Percentiles rank a stretch among this genome's conserved stretches.
These are phyloP conservation scores for Takifugu rubripes DNA, from an alignment of 2,797 vertebrate species.

Conservation along the genomic window DNA sequence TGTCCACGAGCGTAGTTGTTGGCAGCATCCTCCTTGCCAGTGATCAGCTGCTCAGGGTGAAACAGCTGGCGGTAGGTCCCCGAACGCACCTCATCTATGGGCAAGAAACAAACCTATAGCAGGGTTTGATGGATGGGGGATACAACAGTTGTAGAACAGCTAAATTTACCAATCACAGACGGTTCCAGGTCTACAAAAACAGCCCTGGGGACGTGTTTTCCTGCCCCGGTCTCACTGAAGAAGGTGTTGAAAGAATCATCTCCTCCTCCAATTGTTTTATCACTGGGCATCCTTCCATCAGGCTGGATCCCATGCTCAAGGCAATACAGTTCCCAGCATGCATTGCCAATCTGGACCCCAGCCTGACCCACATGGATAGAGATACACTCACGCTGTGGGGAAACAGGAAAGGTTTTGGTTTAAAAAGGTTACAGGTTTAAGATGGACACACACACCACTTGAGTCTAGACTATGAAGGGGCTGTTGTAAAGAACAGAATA, in stretches of 20 bases:
- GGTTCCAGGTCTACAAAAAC: conserved; percentile 7
- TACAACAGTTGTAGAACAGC: neutral
- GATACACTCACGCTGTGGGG: neutral
- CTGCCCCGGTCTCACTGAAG: conserved; percentile 5
- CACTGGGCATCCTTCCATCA: conserved; percentile 5
- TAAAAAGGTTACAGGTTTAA: neutral
- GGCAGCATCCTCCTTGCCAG: conserved; percentile 1
- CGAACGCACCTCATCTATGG: neutral
- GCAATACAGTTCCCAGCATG: neutral
- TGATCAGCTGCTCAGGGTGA: conserved; percentile 1
- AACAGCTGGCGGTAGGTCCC: conserved; percentile 1
- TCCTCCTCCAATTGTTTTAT: conserved; percentile 5
- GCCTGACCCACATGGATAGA: neutral
- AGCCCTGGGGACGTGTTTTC: conserved; percentile 5
- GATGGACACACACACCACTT: too few species aligned
- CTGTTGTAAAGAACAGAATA: too few species aligned
- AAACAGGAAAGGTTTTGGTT: neutral
- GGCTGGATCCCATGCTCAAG: neutral
- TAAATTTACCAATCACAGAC: neutral
- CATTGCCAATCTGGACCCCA: neutral
- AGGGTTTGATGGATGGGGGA: neutral
- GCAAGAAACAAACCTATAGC: neutral
- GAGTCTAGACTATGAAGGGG: too few species aligned
- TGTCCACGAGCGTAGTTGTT: neutral
- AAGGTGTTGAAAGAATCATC: conserved; percentile 8